A percentile compares a stretch with the other conserved stretches of the same genome.
phyloP scores from a whole-genome alignment of 2,113 vertebrate species.

The Perccottus glenii region DNA sequence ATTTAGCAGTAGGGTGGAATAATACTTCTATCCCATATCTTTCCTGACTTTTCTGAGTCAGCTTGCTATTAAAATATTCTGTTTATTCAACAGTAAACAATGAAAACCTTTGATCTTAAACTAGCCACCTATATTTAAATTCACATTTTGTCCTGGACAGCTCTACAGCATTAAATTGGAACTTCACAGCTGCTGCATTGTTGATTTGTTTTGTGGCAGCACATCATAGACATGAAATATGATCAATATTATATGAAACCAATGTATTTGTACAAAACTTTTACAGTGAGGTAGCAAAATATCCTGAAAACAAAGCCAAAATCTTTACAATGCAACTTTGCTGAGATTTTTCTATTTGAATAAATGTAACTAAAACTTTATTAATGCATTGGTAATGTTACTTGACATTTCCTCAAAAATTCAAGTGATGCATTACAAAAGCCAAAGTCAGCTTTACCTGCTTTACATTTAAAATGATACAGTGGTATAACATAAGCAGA shows the following conservation, averaged over 20 bases:
- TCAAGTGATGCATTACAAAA: not conserved
- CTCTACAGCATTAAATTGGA: slow-evolving; percentile 6
- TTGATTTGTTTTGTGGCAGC: slow-evolving; percentile 33
- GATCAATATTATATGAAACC: slow-evolving; percentile 15
- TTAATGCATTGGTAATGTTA: not conserved
- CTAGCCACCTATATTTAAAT: no score
- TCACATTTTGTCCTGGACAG: not conserved
- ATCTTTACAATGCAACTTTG: no score
- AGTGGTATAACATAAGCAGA: not conserved
- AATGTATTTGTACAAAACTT: slow-evolving; percentile 2
- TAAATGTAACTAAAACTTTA: no score
- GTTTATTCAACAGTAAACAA: not conserved
- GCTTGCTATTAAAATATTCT: no score
- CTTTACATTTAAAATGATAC: not conserved
- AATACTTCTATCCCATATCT: not conserved
- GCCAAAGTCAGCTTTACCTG: not conserved
- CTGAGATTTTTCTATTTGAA: no score
- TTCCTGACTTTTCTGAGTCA: not conserved
- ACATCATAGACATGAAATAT: slow-evolving; percentile 51
- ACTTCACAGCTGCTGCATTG: slow-evolving; percentile 52
- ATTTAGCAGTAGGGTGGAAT: not conserved
- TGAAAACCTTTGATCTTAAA: not conserved
- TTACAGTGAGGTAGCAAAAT: not conserved
- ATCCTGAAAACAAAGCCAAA: not conserved
- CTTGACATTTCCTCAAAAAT: not conserved